Conservation (phyloP, 2,797 vertebrate species). For the Crypturellus tataupa region DNA sequence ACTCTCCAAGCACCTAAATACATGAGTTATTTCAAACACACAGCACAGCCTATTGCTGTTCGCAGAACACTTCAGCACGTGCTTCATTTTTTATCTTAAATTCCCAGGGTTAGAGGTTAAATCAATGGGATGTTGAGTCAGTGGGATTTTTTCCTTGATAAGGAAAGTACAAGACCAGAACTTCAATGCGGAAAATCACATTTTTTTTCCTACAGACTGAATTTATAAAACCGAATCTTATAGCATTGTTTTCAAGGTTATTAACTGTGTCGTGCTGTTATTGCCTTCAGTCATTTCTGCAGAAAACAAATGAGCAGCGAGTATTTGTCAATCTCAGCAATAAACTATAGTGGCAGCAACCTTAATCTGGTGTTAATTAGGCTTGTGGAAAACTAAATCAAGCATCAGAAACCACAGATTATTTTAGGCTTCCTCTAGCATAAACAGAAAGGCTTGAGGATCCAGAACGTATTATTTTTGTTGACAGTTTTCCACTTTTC, state of each 20-base stretch:
- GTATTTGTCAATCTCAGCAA: conserved; percentile 77
- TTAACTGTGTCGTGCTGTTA: conserved; percentile 75
- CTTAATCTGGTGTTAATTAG: conserved; percentile 90
- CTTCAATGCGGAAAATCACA: neutral
- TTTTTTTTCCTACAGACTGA: conserved; percentile 10
- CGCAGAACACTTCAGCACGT: neutral
- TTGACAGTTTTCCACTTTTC: conserved; percentile 82
- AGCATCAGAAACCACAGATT: conserved; percentile 89
- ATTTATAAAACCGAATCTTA: conserved; percentile 38
- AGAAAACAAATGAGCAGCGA: conserved; percentile 80
- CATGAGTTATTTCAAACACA: fast-evolving
- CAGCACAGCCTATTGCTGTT: neutral
- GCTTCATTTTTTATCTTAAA: neutral
- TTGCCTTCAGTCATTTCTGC: conserved; percentile 56
- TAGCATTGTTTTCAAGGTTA: conserved; percentile 69
- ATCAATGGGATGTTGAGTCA: neutral
- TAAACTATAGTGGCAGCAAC: conserved; percentile 84
- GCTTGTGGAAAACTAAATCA: conserved; percentile 90
- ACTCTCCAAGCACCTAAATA: neutral
- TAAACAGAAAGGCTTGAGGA: conserved; percentile 80
- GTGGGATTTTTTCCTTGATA: neutral
- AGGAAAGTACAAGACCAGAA: neutral
- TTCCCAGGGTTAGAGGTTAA: neutral
- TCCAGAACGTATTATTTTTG: conserved; percentile 81
- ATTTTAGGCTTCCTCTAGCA: conserved; percentile 83